Conservation (phyloP, 2,113 vertebrate species). For the Gnathonemus echidnorhynchus region DNA sequence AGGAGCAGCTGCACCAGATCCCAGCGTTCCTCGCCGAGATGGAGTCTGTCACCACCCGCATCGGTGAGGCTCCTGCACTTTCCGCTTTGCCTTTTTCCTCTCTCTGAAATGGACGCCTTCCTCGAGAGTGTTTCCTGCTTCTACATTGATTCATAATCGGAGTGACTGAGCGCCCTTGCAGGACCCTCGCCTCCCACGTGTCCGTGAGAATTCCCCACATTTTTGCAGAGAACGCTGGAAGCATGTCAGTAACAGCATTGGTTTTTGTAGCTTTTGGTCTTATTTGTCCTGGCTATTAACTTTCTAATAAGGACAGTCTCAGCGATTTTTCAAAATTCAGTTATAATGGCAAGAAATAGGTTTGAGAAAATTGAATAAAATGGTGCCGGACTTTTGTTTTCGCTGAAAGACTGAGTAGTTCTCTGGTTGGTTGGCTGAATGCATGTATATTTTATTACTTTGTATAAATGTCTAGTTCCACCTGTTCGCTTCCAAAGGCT, state of each 20-base stretch:
- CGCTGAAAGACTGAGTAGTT: neutral
- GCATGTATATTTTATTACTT: neutral
- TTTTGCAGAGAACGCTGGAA: neutral
- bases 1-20: constrained; percentile 80
- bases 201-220: neutral
- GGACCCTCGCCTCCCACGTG: neutral
- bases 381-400: neutral
- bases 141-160: neutral
- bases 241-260: neutral
- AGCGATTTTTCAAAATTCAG: neutral
- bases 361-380: neutral
- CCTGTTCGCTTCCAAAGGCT: neutral
- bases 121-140: neutral
- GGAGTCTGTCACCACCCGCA: constrained; percentile 68
- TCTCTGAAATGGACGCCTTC: neutral
- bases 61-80: constrained; percentile 62
- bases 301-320: neutral
- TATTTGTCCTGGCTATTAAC: neutral
- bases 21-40: constrained; percentile 73
- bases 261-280: neutral
- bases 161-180: neutral
- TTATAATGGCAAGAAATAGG: neutral
- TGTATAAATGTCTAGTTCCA: neutral
- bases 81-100: neutral
- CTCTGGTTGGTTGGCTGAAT: neutral